Base-by-base conservation (phyloP, 2,888 invertebrate genomes). In the Ceriagrion tenellum region DNA sequence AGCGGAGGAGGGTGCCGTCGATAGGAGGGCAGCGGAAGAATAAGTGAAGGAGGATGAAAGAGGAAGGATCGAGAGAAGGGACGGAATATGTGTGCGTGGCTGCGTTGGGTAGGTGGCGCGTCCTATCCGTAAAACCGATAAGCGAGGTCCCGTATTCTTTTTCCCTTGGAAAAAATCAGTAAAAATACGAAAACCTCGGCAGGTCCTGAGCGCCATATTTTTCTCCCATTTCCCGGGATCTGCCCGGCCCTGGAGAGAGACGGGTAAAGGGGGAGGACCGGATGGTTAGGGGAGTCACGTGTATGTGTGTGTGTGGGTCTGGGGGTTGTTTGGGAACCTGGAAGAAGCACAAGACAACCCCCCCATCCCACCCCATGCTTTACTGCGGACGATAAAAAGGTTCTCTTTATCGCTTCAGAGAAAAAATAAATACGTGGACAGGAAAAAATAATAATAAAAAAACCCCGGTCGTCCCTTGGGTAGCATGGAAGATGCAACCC, bases 61-160 rank as follows among this genome's bases (percentile, higher is more conserved):
- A n/a, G 16, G 35, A 23, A n/a, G 69, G n/a, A 35, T 13, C 81
- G 35, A 81, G 18, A 30, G 35, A 35, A 35, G 81, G 35, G 81
- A 26, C 16, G 69, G 69, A 23, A n/a, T 23, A 10, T n/a, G 69
- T 69, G 69, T 23, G 23, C 69, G 69, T 69, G 69, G 3, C 26
- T 8, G 26, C n/a, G 4, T 69, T 69, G 69, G 69, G 90, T 56
- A 90, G 30, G 90, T 30, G 56, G 56, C 47, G 59, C 35, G 91
- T 35, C 91, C 59, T 63, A 91, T 63, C 91, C 91, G 8, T 91
- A 35, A 91, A 91, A 91, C 91, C 91, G 91, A 91, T 91, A 91
- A 91, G 59, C 56, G 56, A 56, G 63, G 56, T 12, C 59, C 63
- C 91, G 63, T 91, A 91, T 91, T 91, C 56, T 91, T 63, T 47